Percentiles rank a stretch among this genome's conserved stretches.
Evolutionary conservation across 2,113 vertebrate genomes (phyloP).

Genomic region (Motacilla alba): DNA sequence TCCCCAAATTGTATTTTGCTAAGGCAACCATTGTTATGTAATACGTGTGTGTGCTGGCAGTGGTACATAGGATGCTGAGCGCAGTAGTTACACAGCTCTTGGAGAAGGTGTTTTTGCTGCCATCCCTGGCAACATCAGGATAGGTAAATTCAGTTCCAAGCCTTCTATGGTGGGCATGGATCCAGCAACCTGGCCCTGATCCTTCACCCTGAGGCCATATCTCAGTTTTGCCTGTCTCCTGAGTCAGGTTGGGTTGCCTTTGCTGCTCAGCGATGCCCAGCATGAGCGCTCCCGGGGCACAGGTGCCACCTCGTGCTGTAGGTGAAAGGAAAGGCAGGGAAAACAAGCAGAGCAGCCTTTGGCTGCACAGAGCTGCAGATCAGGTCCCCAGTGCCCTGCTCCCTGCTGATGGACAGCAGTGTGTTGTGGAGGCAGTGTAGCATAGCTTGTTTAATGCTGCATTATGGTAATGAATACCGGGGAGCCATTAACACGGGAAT

Average conservation of each 20-base stretch:
- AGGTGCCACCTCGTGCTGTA: background rate
- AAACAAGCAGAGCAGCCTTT: background rate
- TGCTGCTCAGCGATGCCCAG: background rate
- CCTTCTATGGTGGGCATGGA: background rate
- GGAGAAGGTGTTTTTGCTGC: background rate
- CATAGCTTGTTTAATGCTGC: constrained; percentile 51
- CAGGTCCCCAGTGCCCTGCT: constrained; percentile 1
- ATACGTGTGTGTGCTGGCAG: accelerated
- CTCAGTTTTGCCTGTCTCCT: background rate
- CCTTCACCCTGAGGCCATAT: background rate
- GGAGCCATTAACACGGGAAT: constrained; percentile 5
- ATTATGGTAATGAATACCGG: background rate
- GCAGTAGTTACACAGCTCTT: background rate
- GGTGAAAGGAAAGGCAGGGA: background rate
- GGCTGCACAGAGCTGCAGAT: background rate
- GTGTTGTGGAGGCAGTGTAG: constrained; percentile 19
- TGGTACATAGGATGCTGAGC: background rate
- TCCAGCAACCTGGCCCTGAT: background rate
- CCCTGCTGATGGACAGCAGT: background rate
- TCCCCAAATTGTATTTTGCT: background rate
- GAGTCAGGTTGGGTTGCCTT: background rate
- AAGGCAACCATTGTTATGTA: accelerated
- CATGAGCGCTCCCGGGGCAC: accelerated
- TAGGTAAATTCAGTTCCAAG: background rate
- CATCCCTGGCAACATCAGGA: background rate